Base-by-base conservation (phyloP, 2,888 invertebrate species). In the Phyllotreta striolata region DNA sequence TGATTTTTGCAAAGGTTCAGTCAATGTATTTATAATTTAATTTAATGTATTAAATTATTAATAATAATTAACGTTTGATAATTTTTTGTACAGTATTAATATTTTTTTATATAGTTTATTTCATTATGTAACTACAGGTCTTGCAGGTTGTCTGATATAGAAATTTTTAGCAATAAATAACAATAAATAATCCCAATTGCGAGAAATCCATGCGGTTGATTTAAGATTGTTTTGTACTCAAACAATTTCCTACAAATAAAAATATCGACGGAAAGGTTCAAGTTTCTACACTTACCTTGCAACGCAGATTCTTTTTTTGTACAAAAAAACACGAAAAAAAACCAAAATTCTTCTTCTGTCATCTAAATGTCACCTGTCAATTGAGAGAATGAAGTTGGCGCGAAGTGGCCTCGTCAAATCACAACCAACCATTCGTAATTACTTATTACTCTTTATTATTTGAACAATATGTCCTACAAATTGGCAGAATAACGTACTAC, bases 41-140 rank as follows among this genome's bases (percentile, higher is more conserved):
- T 56, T 24, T 44, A 56, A 44, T 14, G n/a, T 37, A 34, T 43
- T 9, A 9, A 24, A 46, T 14, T 14, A 46, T 46, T 46, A n/a
- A n/a, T 10, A 14, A 13, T 12, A 6, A 24, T 24, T 12, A 10
- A 0, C 9, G 9, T 46, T 24, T 3, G 14, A 3, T 13, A 46
- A 46, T 46, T 51, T 63, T 43, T 51, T 66, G 63, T 65, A 65
- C 63, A 68, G 66, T 62, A 64, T 66, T 63, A 68, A 63, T 62
- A 54, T 54, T 57, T 58, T n/a, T 63, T 59, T 13, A 59, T 59
- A 61, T 61, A 61, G 61, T 55, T 55, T 55, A 61, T 55, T 55
- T 47, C 40, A 55, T 44, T 55, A 47, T 62, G 24, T 24, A 24
- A 24, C 24, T 24, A 24, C 24, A 24, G 24, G 24, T 24, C 24